Base-by-base conservation (phyloP, 1,140 invertebrate species). In the Zophobas atratus region DNA sequence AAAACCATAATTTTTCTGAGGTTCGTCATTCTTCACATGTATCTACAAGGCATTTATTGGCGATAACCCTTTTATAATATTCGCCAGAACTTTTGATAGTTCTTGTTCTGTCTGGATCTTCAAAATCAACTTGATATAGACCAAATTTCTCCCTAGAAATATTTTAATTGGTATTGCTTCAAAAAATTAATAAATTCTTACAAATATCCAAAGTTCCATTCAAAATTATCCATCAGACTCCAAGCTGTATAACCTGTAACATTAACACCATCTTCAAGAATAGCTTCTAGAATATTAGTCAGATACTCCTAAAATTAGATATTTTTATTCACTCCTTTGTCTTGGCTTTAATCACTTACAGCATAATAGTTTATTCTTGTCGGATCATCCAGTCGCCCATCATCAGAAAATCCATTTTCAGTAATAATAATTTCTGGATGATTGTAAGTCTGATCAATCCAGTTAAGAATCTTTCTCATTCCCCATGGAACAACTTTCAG, bases 101-200 rank as follows among this genome's bases (percentile, higher is more conserved):
- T 4, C 6, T 4, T 46, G 43, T 46, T 46, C 43, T 46, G 43
- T 8, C 43, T 4, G 43, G 43, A 46, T 8, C 43, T 4, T 8
- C 43, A 46, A 46, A 46, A 46, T 46, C 43, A 46, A 8, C 43
- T 46, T 46, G 43, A 8, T 4, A 46, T 4, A 46, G 43, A 4
- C 43, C 43, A 46, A 46, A 77, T 75, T 56, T 78, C 55, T 78
- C 51, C 1, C 70, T 78, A 2, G 20, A 74, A 79, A 80, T 83
- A 0, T 84, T 84, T 94, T 94, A 96, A 86, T 96, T 94, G 84
- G 94, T 94, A 84, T 94, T 95, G 77, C 96, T 94, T 78, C 95
- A 86, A 0, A 96, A 83, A 77, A 91, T 92, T 20, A 20, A 20
- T 20, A 20, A 20, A 94, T 94, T 96, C 89, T 90, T 85, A 93